A percentile compares a stretch with the other conserved stretches of the same genome.
phyloP scores from a whole-genome alignment of 2,888 invertebrate genomes.

The Zelleria hepariella region DNA sequence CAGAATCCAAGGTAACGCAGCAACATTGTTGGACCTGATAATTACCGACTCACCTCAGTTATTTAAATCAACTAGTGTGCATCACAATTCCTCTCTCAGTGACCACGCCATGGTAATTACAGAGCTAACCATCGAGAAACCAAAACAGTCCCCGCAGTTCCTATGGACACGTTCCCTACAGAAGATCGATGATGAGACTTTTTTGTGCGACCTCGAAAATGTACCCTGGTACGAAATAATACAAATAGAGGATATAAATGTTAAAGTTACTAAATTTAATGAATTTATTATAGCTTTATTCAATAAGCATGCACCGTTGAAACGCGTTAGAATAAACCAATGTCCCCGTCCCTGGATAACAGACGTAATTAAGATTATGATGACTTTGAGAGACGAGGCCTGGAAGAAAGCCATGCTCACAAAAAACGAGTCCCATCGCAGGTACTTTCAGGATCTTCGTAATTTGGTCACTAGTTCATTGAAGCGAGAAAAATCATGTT shows the following conservation, averaged over 20 bases:
- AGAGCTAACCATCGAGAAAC: background rate
- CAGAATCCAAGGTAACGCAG: background rate
- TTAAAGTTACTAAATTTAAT: background rate
- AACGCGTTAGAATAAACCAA: background rate
- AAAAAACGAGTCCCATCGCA: background rate
- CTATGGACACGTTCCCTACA: background rate
- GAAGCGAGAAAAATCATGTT: background rate
- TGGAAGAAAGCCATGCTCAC: background rate
- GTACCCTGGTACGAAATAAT: background rate
- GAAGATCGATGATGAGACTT: background rate
- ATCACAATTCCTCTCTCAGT: background rate
- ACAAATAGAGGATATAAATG: background rate
- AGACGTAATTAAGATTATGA: background rate
- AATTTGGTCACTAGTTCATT: constrained; percentile 3
- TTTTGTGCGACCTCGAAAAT: background rate
- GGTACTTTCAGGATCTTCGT: background rate
- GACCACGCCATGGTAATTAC: constrained; percentile 1
- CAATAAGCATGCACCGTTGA: background rate
- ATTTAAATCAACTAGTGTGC: background rate
- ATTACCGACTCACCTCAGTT: background rate
- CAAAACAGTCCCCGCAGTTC: background rate
- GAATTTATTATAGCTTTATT: background rate
- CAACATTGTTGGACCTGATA: constrained; percentile 1
- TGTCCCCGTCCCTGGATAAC: background rate
- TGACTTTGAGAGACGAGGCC: background rate